These are phyloP conservation scores for Saturnia pavonia DNA, from an alignment of 2,888 invertebrate genomes.

Conservation along the genomic window DNA sequence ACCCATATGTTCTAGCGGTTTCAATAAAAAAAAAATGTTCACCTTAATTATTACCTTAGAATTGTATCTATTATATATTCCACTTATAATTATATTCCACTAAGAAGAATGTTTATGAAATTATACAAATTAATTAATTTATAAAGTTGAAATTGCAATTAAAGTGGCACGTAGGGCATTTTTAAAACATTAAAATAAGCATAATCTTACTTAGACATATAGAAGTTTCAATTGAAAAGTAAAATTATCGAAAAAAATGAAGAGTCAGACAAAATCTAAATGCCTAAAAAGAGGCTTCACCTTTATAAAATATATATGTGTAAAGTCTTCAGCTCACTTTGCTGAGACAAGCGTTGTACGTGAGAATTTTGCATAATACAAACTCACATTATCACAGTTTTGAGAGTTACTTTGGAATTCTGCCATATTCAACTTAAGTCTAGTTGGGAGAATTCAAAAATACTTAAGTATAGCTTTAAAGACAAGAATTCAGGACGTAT, in stretches of 20 bases:
- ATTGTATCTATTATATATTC: too few relatives aligned
- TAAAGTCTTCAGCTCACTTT: conserved; percentile 32
- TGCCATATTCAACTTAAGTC: conserved; percentile 43
- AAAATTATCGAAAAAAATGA: neutral
- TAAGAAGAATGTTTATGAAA: too few relatives aligned
- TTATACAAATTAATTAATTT: too few relatives aligned
- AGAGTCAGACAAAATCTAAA: neutral
- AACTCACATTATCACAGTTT: conserved; percentile 50
- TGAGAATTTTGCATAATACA: conserved; percentile 57
- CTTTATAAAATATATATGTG: conserved; percentile 38
- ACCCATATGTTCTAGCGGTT: too few relatives aligned
- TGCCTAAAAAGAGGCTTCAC: conserved; percentile 27
- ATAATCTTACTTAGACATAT: neutral
- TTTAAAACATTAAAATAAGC: too few relatives aligned
- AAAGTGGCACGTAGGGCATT: too few relatives aligned
- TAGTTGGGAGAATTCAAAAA: conserved; percentile 25
- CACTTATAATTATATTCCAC: too few relatives aligned
- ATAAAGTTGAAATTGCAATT: too few relatives aligned
- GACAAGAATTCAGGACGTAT: neutral
- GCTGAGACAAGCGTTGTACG: conserved; percentile 41
- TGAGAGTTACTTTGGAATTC: conserved; percentile 49
- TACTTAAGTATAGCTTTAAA: conserved; percentile 20
- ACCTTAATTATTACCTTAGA: too few relatives aligned
- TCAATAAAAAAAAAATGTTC: too few relatives aligned
- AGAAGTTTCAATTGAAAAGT: neutral